phyloP scores from a whole-genome alignment of 2,113 vertebrate genomes.

The Choloepus hoffmanni region DNA sequence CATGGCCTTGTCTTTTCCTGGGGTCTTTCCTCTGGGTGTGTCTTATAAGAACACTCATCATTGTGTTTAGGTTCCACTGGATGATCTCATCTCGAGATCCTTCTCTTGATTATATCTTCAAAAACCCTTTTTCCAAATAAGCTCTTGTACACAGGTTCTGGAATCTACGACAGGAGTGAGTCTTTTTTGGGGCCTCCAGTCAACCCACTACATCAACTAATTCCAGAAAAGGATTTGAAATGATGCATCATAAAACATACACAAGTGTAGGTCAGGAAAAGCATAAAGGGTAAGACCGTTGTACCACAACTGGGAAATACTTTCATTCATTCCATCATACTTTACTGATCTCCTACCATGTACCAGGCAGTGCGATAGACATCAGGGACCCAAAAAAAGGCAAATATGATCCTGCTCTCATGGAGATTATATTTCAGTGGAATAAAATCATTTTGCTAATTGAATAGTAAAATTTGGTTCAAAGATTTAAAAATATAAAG shows the following conservation, averaged over 20 bases:
- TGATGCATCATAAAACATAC: background rate
- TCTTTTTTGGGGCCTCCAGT: too few relatives aligned
- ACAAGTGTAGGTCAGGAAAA: background rate
- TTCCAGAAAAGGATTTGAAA: background rate
- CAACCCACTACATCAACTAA: background rate
- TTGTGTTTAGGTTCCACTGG: too few relatives aligned
- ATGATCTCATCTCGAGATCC: too few relatives aligned
- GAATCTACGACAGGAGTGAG: too few relatives aligned
- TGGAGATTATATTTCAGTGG: background rate
- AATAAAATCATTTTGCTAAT: background rate
- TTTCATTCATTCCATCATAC: slow-evolving; percentile 30
- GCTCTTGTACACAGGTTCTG: too few relatives aligned
- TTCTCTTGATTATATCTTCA: too few relatives aligned
- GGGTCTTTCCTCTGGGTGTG: too few relatives aligned
- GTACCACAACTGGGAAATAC: background rate
- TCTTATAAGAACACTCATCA: too few relatives aligned
- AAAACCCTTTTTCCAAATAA: too few relatives aligned
- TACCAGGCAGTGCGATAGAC: background rate
- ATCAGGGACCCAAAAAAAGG: background rate
- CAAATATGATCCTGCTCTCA: background rate
- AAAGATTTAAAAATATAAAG: slow-evolving; percentile 50
- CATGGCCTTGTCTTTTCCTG: too few relatives aligned
- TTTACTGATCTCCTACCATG: background rate
- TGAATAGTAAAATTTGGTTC: background rate
- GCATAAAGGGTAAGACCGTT: background rate